Percentiles rank a stretch among this genome's conserved stretches.
Evolutionary conservation across 1,140 invertebrate genomes (phyloP).

Genomic region (Nautilus pompilius): DNA sequence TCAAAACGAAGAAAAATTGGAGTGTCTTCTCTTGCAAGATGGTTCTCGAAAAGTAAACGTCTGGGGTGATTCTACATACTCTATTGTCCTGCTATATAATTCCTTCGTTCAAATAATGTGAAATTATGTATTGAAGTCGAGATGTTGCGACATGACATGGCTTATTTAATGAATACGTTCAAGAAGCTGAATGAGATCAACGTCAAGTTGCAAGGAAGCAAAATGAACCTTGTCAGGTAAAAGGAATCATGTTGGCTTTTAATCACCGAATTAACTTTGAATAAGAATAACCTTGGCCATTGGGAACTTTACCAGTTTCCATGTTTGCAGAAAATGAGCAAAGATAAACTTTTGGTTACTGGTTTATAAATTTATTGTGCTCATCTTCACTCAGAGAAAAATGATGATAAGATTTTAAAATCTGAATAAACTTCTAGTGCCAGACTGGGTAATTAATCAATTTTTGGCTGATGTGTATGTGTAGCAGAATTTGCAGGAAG

Average conservation of each 20-base stretch:
- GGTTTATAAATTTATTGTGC: neutral
- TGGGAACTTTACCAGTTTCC: neutral
- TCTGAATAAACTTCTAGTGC: neutral
- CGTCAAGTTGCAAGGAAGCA: neutral
- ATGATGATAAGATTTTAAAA: neutral
- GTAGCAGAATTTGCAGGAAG: neutral
- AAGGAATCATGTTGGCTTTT: neutral
- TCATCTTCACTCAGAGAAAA: neutral
- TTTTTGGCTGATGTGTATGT: neutral
- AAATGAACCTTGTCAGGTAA: neutral
- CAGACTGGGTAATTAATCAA: neutral
- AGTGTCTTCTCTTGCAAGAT: neutral
- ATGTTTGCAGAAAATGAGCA: neutral
- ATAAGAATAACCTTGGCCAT: neutral
- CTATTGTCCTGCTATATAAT: neutral
- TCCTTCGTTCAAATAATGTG: neutral
- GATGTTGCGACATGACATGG: neutral
- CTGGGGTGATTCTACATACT: neutral
- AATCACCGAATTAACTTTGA: neutral
- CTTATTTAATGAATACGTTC: neutral
- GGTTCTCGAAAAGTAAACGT: neutral
- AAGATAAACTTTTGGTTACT: neutral
- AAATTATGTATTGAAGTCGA: too few relatives aligned
- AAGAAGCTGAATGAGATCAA: neutral
- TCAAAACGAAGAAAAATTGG: neutral